Base-by-base conservation (phyloP, 1,140 invertebrate species). In the Phocides pigmalion region DNA sequence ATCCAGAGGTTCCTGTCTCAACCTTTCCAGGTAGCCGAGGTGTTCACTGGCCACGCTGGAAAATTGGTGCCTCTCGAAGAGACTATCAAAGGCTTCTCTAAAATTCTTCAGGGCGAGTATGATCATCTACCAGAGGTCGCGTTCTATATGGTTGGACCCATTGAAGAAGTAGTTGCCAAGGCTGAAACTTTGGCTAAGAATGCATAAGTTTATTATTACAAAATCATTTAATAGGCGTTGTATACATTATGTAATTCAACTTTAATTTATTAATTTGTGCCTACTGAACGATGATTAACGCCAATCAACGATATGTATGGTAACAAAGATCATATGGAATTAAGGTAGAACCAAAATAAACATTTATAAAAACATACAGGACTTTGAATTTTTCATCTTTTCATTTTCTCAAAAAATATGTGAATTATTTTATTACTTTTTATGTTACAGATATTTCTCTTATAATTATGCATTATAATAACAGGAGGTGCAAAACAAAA, bases 141-240 rank as follows among this genome's bases (percentile, higher is more conserved):
- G 15, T 99, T 99, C 93, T 99, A 99, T 93, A 99, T 99, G 98
- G 98, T 99, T 66, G 98, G 98, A 44, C 96, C 96, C 41, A 98
- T 99, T 81, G 98, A 99, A 89, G 98, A 99, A 93, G 98, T 99
- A 56, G 94, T 96, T 64, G 94, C 95, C 51, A 99, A 99, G 92
- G 98, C 98, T 67, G 97, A 99, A 87, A 96, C 95, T 69, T 90
- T 98, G 54, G 93, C 95, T 19, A 93, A 93, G 85, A 93, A 88
- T 88, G 85, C 91, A 25, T 91, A 90, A 84, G n/a, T n/a, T n/a
- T n/a, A 28, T 6, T 46, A 12, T 47, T 25, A 47, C 12, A 47
- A 25, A 25, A 22, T 47, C 6, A 28, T 28, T 3, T 28, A 6
- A 25, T 47, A 47, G 20, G 20, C 12, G 5, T 47, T 8, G 25